phyloP scores from a whole-genome alignment of 2,113 vertebrate genomes.

The Synchiropus splendidus region DNA sequence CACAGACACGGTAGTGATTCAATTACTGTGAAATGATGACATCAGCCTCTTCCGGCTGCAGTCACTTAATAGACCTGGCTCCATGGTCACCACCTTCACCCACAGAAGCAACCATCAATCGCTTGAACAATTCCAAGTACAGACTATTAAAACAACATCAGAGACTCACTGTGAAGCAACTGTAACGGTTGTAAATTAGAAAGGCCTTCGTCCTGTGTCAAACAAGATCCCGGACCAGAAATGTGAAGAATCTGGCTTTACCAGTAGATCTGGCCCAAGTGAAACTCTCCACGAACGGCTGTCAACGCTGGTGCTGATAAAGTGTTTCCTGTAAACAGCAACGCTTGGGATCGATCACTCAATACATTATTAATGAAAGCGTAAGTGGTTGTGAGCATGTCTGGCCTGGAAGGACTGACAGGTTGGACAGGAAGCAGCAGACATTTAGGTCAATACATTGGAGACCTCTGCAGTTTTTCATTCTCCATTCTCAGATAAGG shows the following conservation, averaged over 20 bases:
- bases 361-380: conserved; percentile 26
- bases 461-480: too few species aligned
- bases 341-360: conserved; percentile 22
- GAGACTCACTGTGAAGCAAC: too few species aligned
- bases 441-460: too few species aligned
- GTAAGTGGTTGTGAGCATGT: too few species aligned
- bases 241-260: conserved; percentile 29
- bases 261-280: not conserved
- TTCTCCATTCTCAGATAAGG: too few species aligned
- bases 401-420: too few species aligned
- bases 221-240: not conserved
- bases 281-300: conserved; percentile 6
- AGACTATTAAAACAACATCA: not conserved
- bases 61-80: conserved; percentile 43
- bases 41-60: conserved; percentile 38
- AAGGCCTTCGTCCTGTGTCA: not conserved
- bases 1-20: conserved; percentile 19
- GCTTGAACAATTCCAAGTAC: conserved; percentile 3
- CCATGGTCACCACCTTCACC: conserved; percentile 15
- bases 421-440: too few species aligned
- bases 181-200: too few species aligned
- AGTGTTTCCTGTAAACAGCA: conserved; percentile 34
- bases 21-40: conserved; percentile 43
- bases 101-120: conserved; percentile 10
- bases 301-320: conserved; percentile 4